Evolutionary conservation across 2,797 vertebrate species (phyloP), one percentile per base, ranked within the genome.

Genomic region (Chaetophractus vellerosus): DNA sequence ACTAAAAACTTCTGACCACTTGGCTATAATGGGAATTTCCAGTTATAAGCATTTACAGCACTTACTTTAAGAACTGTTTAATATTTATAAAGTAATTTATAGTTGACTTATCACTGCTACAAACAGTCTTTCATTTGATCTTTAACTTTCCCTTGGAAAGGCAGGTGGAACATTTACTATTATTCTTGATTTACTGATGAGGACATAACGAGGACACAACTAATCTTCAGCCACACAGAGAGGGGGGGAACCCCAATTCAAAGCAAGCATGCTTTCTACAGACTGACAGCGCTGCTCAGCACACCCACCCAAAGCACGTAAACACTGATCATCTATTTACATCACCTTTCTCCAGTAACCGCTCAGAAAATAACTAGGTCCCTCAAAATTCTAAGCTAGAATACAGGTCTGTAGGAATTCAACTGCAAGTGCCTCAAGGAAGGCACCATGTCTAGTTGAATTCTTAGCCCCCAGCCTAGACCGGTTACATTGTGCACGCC

Each of bases 41-140:
- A 86, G 45, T 8, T 90, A 74, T 88, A 85, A 57, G 11, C 87
- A 18, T 55, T 52, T 88, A 81, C 19, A 63, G 18, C 28, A 90
- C 19, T 66, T 57, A 74, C 90, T 61, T 21, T 12, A 55, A 88
- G 90, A 66, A 6, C 4, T 68, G 8, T 2, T 74, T 88, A 88
- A 59, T 74, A 82, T 69, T 79, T 71, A 41, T 85, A 78, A 93
- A 79, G 28, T 68, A 57, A 21, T 79, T 88, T 57, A 71, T 38
- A 55, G 63, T 75, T 84, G 82, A 83, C 6, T 76, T 74, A 95
- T 15, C 64, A 84, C 31, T 55, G 31, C 61, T 69, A 69, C 2
- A 74, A 69, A 93, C 9, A 71, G 11, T 50, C 78, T 81, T 69
- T 80, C 48, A 68, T 21, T 93, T 59, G 28, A 45, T 72, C 11